phyloP scores from a whole-genome alignment of 2,797 vertebrate genomes.

The Atherinosoma microstoma region DNA sequence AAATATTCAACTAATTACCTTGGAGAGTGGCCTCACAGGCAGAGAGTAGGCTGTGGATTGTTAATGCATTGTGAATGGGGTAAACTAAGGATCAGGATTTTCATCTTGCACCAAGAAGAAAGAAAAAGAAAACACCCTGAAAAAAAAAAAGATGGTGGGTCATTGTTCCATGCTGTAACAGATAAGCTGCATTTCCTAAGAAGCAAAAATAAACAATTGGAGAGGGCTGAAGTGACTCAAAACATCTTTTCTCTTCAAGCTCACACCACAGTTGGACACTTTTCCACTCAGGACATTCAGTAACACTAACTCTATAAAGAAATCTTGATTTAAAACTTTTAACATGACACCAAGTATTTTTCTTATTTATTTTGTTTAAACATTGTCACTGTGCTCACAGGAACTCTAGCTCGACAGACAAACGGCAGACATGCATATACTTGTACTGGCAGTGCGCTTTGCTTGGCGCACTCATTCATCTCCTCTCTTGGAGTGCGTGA shows the following conservation, averaged over 20 bases:
- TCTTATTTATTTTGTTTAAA: constrained; percentile 31
- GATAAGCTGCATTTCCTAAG: constrained; percentile 60
- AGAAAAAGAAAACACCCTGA: constrained; percentile 36
- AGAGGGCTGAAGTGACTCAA: constrained; percentile 18
- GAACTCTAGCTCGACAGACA: constrained; percentile 37
- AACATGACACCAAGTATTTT: constrained; percentile 10
- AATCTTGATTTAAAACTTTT: constrained; percentile 5
- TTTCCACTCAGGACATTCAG: constrained; percentile 2
- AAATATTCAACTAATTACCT: constrained; percentile 89
- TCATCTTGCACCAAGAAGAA: constrained; percentile 65
- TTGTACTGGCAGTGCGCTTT: constrained; percentile 51
- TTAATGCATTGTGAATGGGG: constrained; percentile 76
- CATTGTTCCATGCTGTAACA: constrained; percentile 71
- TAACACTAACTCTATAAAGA: constrained; percentile 1
- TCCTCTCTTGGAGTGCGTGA: constrained; percentile 62
- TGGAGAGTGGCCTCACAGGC: constrained; percentile 83
- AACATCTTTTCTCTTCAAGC: background rate
- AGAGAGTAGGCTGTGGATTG: constrained; percentile 79
- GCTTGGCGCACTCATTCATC: constrained; percentile 69
- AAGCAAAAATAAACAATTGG: constrained; percentile 55
- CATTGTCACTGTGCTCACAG: constrained; percentile 25
- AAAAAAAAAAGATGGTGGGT: constrained; percentile 42
- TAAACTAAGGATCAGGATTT: constrained; percentile 82
- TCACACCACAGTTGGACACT: constrained; percentile 16
- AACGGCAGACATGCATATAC: constrained; percentile 60